Conservation (phyloP, 2,888 invertebrate species). For the Eremobia ochroleuca region DNA sequence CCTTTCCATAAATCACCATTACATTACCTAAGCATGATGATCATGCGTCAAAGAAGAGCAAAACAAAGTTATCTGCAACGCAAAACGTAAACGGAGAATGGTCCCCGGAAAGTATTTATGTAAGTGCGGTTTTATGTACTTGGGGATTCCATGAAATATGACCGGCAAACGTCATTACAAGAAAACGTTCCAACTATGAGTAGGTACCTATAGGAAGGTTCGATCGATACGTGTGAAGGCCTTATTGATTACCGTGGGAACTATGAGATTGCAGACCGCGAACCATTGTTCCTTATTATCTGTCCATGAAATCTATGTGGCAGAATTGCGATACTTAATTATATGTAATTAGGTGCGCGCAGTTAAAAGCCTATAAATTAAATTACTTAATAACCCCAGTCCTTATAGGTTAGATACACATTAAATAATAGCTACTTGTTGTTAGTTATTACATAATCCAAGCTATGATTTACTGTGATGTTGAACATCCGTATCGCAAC, state of each 20-base stretch:
- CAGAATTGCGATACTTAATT: slow-evolving; percentile 20
- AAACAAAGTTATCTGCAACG: neutral
- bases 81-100: neutral
- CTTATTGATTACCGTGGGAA: slow-evolving; percentile 57
- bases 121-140: neutral
- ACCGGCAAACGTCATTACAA: slow-evolving; percentile 16
- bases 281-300: slow-evolving; percentile 28
- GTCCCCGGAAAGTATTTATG: neutral
- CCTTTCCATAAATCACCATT: neutral
- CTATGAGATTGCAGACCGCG: slow-evolving; percentile 8
- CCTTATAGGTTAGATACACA: slow-evolving; percentile 19
- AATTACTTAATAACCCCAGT: slow-evolving; percentile 32
- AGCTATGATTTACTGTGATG: slow-evolving; percentile 53
- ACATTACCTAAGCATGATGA: neutral
- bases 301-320: slow-evolving; percentile 23
- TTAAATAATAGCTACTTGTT: slow-evolving; percentile 41
- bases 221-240: slow-evolving; percentile 44
- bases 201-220: neutral
- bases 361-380: slow-evolving; percentile 25
- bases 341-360: neutral
- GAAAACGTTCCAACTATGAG: slow-evolving; percentile 9
- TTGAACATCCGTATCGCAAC: slow-evolving; percentile 54
- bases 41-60: neutral
- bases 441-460: slow-evolving; percentile 28
- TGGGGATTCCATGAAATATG: slow-evolving; percentile 4